Percentiles rank a stretch among this genome's conserved stretches.
Conservation (phyloP, 2,797 vertebrate species). For the Argentina silus region DNA sequence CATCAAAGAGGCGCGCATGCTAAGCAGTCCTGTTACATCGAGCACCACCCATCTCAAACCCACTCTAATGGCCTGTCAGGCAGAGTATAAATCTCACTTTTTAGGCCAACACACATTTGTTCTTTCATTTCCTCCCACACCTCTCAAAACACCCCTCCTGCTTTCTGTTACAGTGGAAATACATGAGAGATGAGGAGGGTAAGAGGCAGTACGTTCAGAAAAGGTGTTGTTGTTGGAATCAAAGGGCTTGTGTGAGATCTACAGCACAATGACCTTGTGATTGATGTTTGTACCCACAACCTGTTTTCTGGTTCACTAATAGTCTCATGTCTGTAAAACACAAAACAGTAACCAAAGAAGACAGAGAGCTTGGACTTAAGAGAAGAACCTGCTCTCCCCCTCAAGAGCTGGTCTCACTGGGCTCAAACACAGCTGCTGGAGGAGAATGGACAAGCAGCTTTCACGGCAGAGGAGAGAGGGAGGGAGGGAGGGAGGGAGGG, state of each 20-base stretch:
- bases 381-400: not conserved
- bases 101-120: constrained; percentile 46
- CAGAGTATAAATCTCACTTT: constrained; percentile 44
- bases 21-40: constrained; percentile 59
- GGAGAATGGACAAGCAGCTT: not conserved
- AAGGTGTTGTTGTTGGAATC: constrained; percentile 18
- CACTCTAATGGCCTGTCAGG: constrained; percentile 63
- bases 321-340: constrained; percentile 52
- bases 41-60: constrained; percentile 57
- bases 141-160: constrained; percentile 34
- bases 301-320: constrained; percentile 42
- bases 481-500: not conserved
- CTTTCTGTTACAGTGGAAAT: constrained; percentile 12
- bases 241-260: constrained; percentile 41
- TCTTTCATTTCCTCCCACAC: constrained; percentile 25
- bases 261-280: constrained; percentile 31
- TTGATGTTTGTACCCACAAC: constrained; percentile 54
- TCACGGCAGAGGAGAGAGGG: not conserved
- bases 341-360: constrained; percentile 54
- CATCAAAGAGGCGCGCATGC: constrained; percentile 62
- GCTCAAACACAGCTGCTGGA: not conserved
- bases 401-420: not conserved
- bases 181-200: not conserved
- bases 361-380: not conserved
- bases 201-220: not conserved